Percentiles rank a stretch among this genome's conserved stretches.
These are phyloP conservation scores for Tetragnatha montana DNA, from an alignment of 2,888 invertebrate species.

Conservation along the genomic window DNA sequence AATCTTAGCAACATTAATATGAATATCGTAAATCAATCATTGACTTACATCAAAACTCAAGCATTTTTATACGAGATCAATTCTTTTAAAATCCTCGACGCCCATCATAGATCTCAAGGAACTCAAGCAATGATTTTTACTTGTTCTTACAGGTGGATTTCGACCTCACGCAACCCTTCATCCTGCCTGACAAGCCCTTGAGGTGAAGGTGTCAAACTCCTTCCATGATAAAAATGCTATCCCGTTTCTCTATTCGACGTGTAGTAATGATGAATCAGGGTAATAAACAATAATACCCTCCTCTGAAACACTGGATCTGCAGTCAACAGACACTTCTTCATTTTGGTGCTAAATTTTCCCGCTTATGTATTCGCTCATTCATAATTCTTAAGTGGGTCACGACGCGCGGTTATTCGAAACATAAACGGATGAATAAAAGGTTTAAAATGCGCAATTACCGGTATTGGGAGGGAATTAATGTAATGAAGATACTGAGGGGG, in stretches of 20 bases:
- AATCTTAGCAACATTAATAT: too few relatives aligned
- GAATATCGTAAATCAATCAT: too few relatives aligned
- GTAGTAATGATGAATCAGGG: conserved; percentile 21
- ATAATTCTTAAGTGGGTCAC: conserved; percentile 32
- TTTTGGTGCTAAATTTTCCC: not conserved
- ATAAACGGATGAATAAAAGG: not conserved
- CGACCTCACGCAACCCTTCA: not conserved
- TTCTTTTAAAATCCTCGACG: not conserved
- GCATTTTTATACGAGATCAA: not conserved
- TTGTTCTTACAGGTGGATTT: not conserved
- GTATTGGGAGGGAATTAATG: not conserved
- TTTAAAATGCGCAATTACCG: conserved; percentile 28
- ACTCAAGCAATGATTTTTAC: not conserved
- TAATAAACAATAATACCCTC: conserved; percentile 24
- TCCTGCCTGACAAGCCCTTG: not conserved
- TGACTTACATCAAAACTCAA: too few relatives aligned
- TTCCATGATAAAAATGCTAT: conserved; percentile 21
- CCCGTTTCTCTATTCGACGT: not conserved
- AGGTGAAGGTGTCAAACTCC: conserved; percentile 35
- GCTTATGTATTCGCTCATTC: conserved; percentile 3
- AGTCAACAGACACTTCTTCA: conserved; percentile 7
- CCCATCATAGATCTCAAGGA: not conserved
- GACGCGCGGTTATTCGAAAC: conserved; percentile 17
- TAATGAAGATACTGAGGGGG: conserved; percentile 4
- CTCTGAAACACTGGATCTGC: not conserved